Base-by-base conservation (phyloP, 2,113 vertebrate species). In the Tragelaphus imberbis region DNA sequence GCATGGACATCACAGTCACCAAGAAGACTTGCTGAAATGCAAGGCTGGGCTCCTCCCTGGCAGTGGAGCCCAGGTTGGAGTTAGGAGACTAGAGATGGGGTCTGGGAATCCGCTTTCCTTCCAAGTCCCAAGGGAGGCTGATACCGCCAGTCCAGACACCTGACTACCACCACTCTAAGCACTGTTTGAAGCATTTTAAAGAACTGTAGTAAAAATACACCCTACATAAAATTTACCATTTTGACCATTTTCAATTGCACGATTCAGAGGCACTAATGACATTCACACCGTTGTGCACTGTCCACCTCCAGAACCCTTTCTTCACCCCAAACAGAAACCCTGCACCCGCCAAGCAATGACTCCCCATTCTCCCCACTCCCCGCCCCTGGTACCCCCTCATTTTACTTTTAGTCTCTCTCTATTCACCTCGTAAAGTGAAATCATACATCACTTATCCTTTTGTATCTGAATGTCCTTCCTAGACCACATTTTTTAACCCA, bases 1-100 rank as follows among this genome's bases (percentile, higher is more conserved):
- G 1, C 5, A 6, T 0, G 1, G 11, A 5, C 7, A 1, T 28
- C 44, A 33, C 47, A 53, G 5, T 58, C 2, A 2, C 30, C 7
- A 3, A 10, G 16, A 11, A 13, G 25, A 23, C 12, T 51, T 77
- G 14, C 16, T 16, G 9, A 4, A 23, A 28, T 2, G 2, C 2
- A 7, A 21, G 7, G 13, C 13, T 16, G 6, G 51, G 25, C 1
- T 5, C 23, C 2, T 1, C 1, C 2, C 6, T 23, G 5, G 2
- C 0, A n/a, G 44, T 27, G n/a, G 63, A 0, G 6, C 10, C 36
- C 21, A 6, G 36, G 68, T 1, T 12, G 68, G 75, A 7, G 1
- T n/a, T 3, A 13, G 30, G 5, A 44, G 40, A 5, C 19, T 8
- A 33, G 17, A 19, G 28, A 13, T 3, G 7, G 15, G 59, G 27